These are phyloP conservation scores for Polymixis flavicincta DNA, from an alignment of 2,888 invertebrate species.

Conservation along the genomic window DNA sequence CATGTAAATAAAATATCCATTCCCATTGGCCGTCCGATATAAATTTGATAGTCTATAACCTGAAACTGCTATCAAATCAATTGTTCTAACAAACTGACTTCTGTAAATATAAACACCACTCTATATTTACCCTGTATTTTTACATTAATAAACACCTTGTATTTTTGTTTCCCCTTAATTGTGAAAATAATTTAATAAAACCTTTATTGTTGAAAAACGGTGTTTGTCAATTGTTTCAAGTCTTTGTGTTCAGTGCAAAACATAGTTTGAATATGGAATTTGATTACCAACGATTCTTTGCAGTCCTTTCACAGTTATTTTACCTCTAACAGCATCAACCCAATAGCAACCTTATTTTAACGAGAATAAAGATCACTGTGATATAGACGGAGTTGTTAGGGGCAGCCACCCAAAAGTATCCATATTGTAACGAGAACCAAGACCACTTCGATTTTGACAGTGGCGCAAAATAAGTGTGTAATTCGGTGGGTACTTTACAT, in stretches of 20 bases:
- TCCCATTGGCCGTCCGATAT: conserved; percentile 5
- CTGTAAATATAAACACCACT: not conserved
- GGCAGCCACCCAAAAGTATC: too few relatives aligned
- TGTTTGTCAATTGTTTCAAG: not conserved
- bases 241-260: not conserved
- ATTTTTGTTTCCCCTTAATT: too few relatives aligned
- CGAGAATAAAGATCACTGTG: too few relatives aligned
- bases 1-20: conserved; percentile 23
- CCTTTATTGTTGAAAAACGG: not conserved
- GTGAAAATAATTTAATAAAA: not conserved
- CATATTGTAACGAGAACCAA: too few relatives aligned
- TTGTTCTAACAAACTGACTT: conserved; percentile 27
- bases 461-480: too few relatives aligned
- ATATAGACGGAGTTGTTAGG: too few relatives aligned
- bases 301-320: too few relatives aligned
- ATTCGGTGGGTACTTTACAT: too few relatives aligned
- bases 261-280: not conserved
- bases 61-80: conserved; percentile 26
- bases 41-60: conserved; percentile 27
- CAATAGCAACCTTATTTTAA: too few relatives aligned
- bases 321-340: too few relatives aligned
- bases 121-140: not conserved
- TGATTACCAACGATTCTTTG: too few relatives aligned
- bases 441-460: too few relatives aligned
- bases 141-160: not conserved